These are phyloP conservation scores for Megathymus violae DNA, from an alignment of 1,140 invertebrate genomes.

Conservation along the genomic window DNA sequence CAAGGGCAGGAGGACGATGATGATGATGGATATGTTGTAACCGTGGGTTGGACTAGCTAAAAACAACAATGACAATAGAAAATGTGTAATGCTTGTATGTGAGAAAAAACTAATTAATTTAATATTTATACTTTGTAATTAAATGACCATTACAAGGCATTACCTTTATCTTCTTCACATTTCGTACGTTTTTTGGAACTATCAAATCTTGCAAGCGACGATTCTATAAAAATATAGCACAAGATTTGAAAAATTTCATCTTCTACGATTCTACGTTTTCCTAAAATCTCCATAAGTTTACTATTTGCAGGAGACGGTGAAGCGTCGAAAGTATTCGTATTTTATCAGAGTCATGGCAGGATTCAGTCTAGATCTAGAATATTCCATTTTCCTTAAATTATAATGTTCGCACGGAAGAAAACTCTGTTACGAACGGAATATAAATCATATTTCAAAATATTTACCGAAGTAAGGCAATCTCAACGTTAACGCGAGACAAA, in stretches of 20 bases:
- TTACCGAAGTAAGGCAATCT: not conserved
- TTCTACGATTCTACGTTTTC: not conserved
- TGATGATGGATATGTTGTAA: too few species aligned
- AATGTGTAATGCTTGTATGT: too few species aligned
- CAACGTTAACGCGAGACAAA: not conserved
- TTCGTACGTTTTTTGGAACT: not conserved
- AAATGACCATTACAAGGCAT: too few species aligned
- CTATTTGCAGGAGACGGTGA: conserved; percentile 5
- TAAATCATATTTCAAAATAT: conserved; percentile 33
- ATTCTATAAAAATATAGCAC: not conserved
- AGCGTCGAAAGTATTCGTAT: conserved; percentile 23
- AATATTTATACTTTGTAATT: too few species aligned
- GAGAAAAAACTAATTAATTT: too few species aligned
- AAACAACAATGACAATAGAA: too few species aligned
- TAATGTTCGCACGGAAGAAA: conserved; percentile 31
- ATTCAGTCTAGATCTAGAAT: conserved; percentile 27
- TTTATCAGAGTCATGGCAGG: conserved; percentile 21
- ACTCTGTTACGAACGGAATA: conserved; percentile 32
- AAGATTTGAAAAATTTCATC: not conserved
- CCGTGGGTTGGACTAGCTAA: too few species aligned
- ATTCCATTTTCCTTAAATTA: conserved; percentile 31
- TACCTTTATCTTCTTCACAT: not conserved
- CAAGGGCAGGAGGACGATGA: too few species aligned
- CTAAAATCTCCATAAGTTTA: conserved; percentile 6
- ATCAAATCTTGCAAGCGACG: not conserved